Evolutionary conservation across 2,888 invertebrate species (phyloP).

Genomic region (Laspeyria flexula): DNA sequence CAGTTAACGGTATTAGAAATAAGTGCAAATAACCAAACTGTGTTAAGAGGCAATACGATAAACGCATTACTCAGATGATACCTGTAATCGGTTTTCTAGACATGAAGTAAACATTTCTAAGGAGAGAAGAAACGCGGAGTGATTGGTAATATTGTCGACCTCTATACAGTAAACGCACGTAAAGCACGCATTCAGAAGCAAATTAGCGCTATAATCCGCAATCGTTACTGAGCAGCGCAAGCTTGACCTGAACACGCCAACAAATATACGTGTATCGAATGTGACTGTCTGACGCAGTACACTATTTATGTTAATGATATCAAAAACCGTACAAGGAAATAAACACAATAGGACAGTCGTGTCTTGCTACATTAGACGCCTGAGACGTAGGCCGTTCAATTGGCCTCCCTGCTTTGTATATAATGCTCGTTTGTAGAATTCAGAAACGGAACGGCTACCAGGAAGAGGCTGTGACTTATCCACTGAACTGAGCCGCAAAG

Average conservation of each 20-base stretch:
- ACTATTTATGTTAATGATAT: slow-evolving; percentile 83
- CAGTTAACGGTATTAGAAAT: slow-evolving; percentile 38
- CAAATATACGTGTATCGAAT: slow-evolving; percentile 72
- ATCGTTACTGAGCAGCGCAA: slow-evolving; percentile 51
- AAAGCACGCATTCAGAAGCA: slow-evolving; percentile 56
- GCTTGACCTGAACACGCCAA: slow-evolving; percentile 63
- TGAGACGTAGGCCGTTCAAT: slow-evolving; percentile 73
- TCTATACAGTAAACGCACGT: slow-evolving; percentile 42
- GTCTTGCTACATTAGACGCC: slow-evolving; percentile 79
- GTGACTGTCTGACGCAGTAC: slow-evolving; percentile 70
- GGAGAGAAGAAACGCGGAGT: slow-evolving; percentile 29
- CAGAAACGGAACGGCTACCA: slow-evolving; percentile 74
- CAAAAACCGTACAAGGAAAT: slow-evolving; percentile 82
- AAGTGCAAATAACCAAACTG: slow-evolving; percentile 26
- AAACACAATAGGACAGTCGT: slow-evolving; percentile 83
- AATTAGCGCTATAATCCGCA: slow-evolving; percentile 58
- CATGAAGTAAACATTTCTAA: slow-evolving; percentile 24
- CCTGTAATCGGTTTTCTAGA: slow-evolving; percentile 20
- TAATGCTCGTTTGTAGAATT: slow-evolving; percentile 82
- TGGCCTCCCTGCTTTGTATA: slow-evolving; percentile 80
- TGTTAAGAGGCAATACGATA: slow-evolving; percentile 32
- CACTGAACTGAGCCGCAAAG: slow-evolving; percentile 66
- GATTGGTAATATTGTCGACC: slow-evolving; percentile 46
- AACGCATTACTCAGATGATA: slow-evolving; percentile 26
- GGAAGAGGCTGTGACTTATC: slow-evolving; percentile 76